A percentile compares a stretch with the other conserved stretches of the same genome.
Evolutionary conservation across 2,113 vertebrate genomes (phyloP).

Genomic region (Hucho hucho): DNA sequence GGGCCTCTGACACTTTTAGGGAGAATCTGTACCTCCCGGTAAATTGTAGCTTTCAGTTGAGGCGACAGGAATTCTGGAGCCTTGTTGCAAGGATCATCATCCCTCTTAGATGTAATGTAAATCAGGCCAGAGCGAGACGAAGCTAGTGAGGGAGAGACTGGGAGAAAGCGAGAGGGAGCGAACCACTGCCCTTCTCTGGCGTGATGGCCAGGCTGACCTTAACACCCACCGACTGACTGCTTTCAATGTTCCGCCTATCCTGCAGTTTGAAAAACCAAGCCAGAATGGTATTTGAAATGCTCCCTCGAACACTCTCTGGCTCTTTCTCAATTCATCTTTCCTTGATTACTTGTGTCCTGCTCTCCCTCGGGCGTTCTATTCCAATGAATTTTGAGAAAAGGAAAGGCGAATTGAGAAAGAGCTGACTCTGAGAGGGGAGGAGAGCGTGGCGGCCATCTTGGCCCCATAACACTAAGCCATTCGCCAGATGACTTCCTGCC

Average conservation of each 20-base stretch:
- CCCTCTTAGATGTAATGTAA: neutral
- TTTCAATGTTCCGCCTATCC: neutral
- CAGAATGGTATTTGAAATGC: neutral
- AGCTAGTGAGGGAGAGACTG: no score
- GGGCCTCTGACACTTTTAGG: neutral
- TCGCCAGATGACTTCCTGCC: neutral
- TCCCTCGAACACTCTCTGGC: neutral
- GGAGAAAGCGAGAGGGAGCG: neutral
- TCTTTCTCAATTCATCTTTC: no score
- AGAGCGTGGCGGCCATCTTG: neutral
- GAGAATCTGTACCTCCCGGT: neutral
- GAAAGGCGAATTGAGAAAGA: no score
- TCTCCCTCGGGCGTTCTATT: no score
- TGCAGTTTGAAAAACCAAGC: neutral
- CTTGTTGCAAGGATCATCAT: slow-evolving; percentile 1
- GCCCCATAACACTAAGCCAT: neutral
- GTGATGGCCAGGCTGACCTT: neutral
- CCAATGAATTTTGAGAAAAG: no score
- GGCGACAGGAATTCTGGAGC: neutral
- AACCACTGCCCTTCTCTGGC: neutral
- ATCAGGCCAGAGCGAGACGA: neutral
- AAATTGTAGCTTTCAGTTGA: slow-evolving; percentile 2
- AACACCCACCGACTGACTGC: neutral
- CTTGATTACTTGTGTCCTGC: no score
- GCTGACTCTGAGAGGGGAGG: no score